phyloP scores from a whole-genome alignment of 2,888 invertebrate species.

The Synergus umbraculus region DNA sequence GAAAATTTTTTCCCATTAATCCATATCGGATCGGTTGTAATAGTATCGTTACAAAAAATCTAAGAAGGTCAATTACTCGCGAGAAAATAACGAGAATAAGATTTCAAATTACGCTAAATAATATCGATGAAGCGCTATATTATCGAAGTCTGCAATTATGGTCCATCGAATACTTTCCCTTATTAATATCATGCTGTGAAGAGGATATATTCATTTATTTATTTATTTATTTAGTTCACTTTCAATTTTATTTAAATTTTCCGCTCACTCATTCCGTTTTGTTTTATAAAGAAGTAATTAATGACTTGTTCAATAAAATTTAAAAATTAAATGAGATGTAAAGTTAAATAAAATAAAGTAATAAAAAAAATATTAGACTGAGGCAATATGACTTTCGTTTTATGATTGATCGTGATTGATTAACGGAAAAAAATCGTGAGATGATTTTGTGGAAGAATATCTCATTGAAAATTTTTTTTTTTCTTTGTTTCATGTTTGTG shows the following conservation, averaged over 20 bases:
- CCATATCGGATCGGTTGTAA: neutral
- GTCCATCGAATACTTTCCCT: constrained; percentile 4
- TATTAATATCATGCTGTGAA: neutral
- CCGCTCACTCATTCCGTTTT: too few species aligned
- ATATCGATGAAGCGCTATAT: neutral
- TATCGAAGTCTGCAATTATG: constrained; percentile 3
- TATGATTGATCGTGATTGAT: neutral
- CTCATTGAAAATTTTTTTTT: neutral
- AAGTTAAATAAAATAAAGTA: neutral
- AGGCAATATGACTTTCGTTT: neutral
- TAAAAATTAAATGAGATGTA: neutral
- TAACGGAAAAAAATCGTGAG: neutral
- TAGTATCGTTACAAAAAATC: neutral
- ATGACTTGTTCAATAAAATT: too few species aligned
- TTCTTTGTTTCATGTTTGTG: constrained; percentile 3
- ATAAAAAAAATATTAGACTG: neutral
- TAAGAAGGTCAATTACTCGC: neutral
- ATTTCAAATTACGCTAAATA: constrained; percentile 20
- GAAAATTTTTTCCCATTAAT: neutral
- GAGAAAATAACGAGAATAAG: neutral
- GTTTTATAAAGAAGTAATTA: too few species aligned
- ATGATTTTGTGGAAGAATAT: neutral
- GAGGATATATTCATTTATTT: neutral
- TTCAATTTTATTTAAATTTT: neutral
- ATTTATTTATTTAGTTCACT: neutral